Evolutionary conservation across 2,113 vertebrate species (phyloP).

Genomic region (Nesoenas mayeri): DNA sequence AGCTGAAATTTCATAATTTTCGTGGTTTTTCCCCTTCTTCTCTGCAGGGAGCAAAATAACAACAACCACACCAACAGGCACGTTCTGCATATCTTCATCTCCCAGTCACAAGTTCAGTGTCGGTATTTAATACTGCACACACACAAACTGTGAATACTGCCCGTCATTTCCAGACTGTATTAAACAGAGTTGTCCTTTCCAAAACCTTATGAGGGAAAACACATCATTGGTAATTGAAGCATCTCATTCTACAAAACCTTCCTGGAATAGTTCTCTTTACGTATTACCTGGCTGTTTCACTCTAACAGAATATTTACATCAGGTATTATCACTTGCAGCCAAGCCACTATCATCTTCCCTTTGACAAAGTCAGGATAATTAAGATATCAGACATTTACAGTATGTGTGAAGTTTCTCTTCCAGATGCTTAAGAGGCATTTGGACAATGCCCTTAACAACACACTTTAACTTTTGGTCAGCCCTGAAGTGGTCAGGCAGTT

Average conservation of each 20-base stretch:
- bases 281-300: not conserved
- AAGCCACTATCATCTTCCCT: conserved; percentile 3
- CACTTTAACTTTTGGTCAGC: not conserved
- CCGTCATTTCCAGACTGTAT: not conserved
- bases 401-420: not conserved
- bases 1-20: not conserved
- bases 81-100: not conserved
- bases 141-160: not conserved
- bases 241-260: not conserved
- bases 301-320: not conserved
- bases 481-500: not conserved
- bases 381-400: not conserved
- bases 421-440: not conserved
- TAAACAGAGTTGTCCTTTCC: not conserved
- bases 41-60: not conserved
- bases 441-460: not conserved
- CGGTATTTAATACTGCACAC: not conserved
- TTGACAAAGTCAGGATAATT: conserved; percentile 5
- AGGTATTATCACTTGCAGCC: not conserved
- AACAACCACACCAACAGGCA: not conserved
- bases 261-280: not conserved
- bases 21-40: not conserved
- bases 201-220: not conserved
- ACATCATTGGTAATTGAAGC: not conserved
- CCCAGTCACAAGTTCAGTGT: not conserved